Evolutionary conservation across 2,113 vertebrate species (phyloP).

Genomic region (Lampris incognitus): DNA sequence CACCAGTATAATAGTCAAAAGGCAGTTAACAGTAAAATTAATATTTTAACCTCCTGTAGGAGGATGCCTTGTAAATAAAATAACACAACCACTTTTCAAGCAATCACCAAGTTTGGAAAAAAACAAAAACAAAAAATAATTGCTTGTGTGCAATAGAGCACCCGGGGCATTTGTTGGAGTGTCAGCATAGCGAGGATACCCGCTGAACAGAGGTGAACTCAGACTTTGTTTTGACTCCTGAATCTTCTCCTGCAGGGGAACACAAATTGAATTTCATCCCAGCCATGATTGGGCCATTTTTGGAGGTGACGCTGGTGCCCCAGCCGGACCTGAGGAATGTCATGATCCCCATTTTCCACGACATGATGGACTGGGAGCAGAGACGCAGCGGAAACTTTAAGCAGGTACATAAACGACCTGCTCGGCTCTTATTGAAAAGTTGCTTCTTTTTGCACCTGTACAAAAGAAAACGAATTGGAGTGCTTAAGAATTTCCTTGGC

Average conservation of each 20-base stretch:
- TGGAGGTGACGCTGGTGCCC: conserved; percentile 98
- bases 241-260: conserved; percentile 85
- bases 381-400: conserved; percentile 96
- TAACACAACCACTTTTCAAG: too few relatives aligned
- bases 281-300: conserved; percentile 96
- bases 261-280: conserved; percentile 99
- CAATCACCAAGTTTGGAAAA: too few relatives aligned
- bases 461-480: too few relatives aligned
- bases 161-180: too few relatives aligned
- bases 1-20: too few relatives aligned
- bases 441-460: too few relatives aligned
- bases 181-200: neutral
- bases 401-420: conserved; percentile 82
- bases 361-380: conserved; percentile 99
- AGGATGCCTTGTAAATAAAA: too few relatives aligned
- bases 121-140: too few relatives aligned
- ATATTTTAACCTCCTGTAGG: too few relatives aligned
- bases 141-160: too few relatives aligned
- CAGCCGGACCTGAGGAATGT: conserved; percentile 97
- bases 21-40: too few relatives aligned
- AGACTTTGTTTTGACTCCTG: conserved; percentile 1
- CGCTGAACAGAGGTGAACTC: conserved; percentile 9
- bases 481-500: too few relatives aligned
- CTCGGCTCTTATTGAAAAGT: neutral
- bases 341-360: conserved; percentile 99